Evolutionary conservation across 2,113 vertebrate species (phyloP).

Genomic region (Mus spicilegus): DNA sequence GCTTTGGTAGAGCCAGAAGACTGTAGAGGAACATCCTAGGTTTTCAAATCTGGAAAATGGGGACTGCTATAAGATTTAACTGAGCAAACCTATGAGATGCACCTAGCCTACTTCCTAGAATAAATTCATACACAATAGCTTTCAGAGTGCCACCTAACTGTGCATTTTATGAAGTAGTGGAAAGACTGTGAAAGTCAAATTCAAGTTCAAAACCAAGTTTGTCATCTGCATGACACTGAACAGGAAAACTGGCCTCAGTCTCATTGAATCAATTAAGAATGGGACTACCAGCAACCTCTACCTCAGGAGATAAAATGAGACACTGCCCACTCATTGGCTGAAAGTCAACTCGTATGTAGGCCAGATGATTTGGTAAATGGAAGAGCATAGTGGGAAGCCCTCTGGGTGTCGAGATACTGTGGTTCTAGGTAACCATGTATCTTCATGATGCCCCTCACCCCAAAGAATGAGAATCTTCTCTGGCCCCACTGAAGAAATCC

Average conservation of each 20-base stretch:
- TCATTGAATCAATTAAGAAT: not conserved
- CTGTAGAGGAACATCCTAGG: not conserved
- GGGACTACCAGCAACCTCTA: not conserved
- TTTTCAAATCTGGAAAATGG: not conserved
- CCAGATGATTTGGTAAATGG: not conserved
- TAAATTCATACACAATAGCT: not conserved
- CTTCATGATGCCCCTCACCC: not conserved
- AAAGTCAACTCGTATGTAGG: not conserved
- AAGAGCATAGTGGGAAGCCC: not conserved
- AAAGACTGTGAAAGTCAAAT: not conserved
- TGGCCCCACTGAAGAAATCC: constrained; percentile 45
- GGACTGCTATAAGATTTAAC: not conserved
- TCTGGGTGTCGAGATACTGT: not conserved
- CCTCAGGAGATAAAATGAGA: constrained; percentile 7
- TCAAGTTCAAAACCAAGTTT: not conserved
- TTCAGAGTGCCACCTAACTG: not conserved
- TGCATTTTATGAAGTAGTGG: not conserved
- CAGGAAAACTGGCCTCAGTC: not conserved
- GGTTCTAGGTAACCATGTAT: not conserved
- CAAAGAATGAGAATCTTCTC: constrained; percentile 40
- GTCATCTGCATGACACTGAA: not conserved
- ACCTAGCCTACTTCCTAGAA: not conserved
- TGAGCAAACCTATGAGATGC: not conserved
- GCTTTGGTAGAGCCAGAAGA: not conserved
- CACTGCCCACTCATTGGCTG: not conserved